Evolutionary conservation across 1,140 invertebrate genomes (phyloP).

Genomic region (Drosophila setifemur): DNA sequence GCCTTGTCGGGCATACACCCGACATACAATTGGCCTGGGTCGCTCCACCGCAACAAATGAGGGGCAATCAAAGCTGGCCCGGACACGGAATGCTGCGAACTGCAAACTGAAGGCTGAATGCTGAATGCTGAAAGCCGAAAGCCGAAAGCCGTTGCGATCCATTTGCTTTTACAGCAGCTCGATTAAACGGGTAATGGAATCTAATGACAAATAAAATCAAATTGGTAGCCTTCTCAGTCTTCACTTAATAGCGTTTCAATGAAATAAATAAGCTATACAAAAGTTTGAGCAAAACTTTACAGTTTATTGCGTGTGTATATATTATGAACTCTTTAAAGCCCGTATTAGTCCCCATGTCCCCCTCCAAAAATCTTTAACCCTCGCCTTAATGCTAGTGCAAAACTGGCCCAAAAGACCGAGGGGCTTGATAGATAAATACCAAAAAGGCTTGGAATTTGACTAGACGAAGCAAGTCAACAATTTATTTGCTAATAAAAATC

Average conservation of each 20-base stretch:
- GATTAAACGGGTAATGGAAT: constrained; percentile 19
- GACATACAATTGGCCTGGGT: constrained; percentile 45
- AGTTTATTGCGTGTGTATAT: no score
- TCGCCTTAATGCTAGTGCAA: no score
- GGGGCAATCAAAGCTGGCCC: constrained; percentile 44
- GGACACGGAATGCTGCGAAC: neutral
- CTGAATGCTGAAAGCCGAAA: constrained; percentile 4
- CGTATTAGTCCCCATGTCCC: no score
- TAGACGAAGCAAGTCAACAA: no score
- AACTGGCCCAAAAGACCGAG: no score
- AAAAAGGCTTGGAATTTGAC: no score
- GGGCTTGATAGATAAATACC: no score
- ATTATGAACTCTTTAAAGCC: no score
- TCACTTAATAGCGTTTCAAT: neutral
- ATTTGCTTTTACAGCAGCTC: neutral
- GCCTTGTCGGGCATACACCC: constrained; percentile 50
- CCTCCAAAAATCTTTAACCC: no score
- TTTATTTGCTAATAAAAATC: no score
- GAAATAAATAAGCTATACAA: neutral
- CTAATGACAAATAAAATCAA: constrained; percentile 12
- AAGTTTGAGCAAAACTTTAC: no score
- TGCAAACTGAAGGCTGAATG: neutral
- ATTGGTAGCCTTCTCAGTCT: neutral
- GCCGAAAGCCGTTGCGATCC: constrained; percentile 17
- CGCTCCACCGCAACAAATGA: constrained; percentile 67